These are phyloP conservation scores for Calvadosia cruxmelitensis DNA, from an alignment of 30 jellyfish, hydroid and myxozoan genomes.

Conservation along the genomic window DNA sequence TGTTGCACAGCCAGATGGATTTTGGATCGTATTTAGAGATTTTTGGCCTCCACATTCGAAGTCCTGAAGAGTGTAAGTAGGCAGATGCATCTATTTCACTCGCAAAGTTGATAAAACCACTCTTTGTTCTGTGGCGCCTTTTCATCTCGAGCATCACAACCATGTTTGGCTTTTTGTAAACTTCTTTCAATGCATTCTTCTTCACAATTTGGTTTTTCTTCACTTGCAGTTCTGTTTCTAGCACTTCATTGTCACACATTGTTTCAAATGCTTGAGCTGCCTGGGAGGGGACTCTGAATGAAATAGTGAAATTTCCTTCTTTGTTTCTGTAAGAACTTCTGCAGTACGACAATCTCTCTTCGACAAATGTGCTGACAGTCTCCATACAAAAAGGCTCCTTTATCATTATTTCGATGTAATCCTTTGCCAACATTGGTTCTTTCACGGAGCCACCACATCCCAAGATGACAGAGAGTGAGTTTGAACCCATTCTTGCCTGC, in stretches of 20 bases:
- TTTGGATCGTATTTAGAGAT: background rate
- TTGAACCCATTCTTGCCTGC: background rate
- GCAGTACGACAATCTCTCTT: background rate
- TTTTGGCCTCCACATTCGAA: background rate
- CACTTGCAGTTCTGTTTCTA: constrained; percentile 21
- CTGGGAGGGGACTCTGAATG: background rate
- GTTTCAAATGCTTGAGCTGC: background rate
- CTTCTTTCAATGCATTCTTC: constrained; percentile 35
- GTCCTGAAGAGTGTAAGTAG: background rate
- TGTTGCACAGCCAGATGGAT: background rate
- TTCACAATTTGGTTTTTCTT: constrained; percentile 30
- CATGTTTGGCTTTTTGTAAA: constrained; percentile 4
- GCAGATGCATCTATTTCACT: background rate
- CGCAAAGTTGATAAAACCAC: background rate
- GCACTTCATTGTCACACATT: background rate
- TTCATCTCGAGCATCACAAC: background rate
- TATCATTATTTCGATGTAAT: background rate
- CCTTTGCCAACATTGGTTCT: background rate
- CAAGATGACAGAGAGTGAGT: background rate
- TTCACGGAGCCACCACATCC: background rate
- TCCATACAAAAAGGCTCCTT: background rate
- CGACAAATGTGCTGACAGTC: background rate
- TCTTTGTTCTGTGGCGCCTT: background rate
- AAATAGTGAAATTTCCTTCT: background rate
- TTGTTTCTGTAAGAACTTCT: too few species aligned